Percentiles rank a stretch among this genome's conserved stretches.
Conservation (phyloP, 2,888 invertebrate species). For the Carcina quercana region DNA sequence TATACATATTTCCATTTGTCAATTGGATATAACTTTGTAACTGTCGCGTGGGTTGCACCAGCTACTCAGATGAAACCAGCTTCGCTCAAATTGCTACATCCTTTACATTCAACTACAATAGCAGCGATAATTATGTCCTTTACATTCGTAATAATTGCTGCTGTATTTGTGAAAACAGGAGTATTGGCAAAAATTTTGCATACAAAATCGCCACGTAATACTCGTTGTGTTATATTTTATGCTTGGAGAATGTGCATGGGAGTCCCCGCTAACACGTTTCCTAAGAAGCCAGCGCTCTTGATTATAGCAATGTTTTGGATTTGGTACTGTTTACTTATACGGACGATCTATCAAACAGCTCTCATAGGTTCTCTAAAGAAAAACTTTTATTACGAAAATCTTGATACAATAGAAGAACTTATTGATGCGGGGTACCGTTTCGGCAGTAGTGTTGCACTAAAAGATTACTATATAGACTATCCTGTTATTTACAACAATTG, state of each 20-base stretch:
- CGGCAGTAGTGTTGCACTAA: constrained; percentile 44
- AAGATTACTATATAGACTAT: constrained; percentile 44
- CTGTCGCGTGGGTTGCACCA: constrained; percentile 47
- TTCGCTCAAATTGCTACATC: constrained; percentile 46
- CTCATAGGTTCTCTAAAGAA: constrained; percentile 48
- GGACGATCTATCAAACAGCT: constrained; percentile 52
- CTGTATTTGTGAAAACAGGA: constrained; percentile 28
- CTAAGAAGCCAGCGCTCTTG: constrained; percentile 32
- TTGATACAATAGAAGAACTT: constrained; percentile 42
- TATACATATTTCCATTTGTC: constrained; percentile 46
- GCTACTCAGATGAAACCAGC: constrained; percentile 34
- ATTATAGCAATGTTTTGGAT: constrained; percentile 43
- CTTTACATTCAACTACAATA: constrained; percentile 32
- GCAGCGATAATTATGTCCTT: constrained; percentile 36
- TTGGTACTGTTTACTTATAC: constrained; percentile 49
- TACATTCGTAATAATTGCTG: constrained; percentile 29
- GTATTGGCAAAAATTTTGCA: constrained; percentile 22
- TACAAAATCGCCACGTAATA: constrained; percentile 15
- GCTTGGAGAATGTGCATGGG: constrained; percentile 56
- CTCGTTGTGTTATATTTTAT: constrained; percentile 32
- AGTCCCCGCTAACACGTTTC: constrained; percentile 33
- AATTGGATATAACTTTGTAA: constrained; percentile 26
- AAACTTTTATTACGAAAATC: constrained; percentile 32
- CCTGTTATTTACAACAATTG: constrained; percentile 39
- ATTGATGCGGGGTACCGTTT: constrained; percentile 37